Evolutionary conservation across 2,113 vertebrate species (phyloP).

Genomic region (Taurulus bubalis): DNA sequence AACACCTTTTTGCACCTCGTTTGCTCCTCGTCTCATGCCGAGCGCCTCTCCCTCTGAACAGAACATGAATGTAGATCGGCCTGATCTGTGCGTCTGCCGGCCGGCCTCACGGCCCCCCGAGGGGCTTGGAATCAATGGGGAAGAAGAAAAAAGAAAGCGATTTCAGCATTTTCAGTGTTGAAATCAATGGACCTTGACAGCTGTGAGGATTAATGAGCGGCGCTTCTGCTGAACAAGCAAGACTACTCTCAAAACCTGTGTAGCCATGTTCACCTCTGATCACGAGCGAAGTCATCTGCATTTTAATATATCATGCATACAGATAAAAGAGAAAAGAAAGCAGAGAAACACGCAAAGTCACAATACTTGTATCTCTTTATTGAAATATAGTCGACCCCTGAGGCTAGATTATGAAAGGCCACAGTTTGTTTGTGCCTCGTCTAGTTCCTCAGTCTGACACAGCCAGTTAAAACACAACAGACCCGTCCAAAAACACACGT

Average conservation of each 20-base stretch:
- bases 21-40: background rate
- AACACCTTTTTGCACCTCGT: background rate
- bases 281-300: background rate
- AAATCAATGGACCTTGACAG: slow-evolving; percentile 21
- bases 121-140: slow-evolving; percentile 43
- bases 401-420: slow-evolving; percentile 70
- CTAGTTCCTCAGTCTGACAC: slow-evolving; percentile 72
- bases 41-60: slow-evolving; percentile 1
- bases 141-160: slow-evolving; percentile 3
- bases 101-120: background rate
- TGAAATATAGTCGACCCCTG: slow-evolving; percentile 72
- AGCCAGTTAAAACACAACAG: slow-evolving; percentile 66
- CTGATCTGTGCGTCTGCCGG: too few relatives aligned
- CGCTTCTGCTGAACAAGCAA: slow-evolving; percentile 61
- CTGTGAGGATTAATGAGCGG: slow-evolving; percentile 55
- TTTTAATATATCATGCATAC: background rate
- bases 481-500: slow-evolving; percentile 58
- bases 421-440: slow-evolving; percentile 64
- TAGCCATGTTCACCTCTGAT: slow-evolving; percentile 12
- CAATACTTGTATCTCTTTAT: slow-evolving; percentile 67
- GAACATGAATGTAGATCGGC: slow-evolving; percentile 34
- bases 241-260: background rate
- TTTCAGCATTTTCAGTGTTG: slow-evolving; percentile 44
- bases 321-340: background rate
- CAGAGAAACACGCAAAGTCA: slow-evolving; percentile 12